Percentiles rank a stretch among this genome's conserved stretches.
Evolutionary conservation across 2,888 invertebrate genomes (phyloP).

Genomic region (Eristalinus aeneus): DNA sequence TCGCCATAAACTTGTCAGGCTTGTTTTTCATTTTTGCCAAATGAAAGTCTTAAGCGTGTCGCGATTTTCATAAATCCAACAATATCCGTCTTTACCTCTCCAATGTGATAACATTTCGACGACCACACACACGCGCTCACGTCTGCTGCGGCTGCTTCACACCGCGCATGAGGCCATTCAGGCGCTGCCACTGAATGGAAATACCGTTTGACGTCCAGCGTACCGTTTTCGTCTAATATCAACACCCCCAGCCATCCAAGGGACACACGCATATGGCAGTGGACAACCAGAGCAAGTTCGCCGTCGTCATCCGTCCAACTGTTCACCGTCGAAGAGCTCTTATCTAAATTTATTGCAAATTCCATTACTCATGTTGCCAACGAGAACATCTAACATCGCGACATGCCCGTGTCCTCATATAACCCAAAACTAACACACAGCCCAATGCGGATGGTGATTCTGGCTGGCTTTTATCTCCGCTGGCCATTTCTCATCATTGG

Average conservation of each 20-base stretch:
- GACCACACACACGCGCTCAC: conserved; percentile 11
- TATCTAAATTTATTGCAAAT: conserved; percentile 70
- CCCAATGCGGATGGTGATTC: conserved; percentile 17
- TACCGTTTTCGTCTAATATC: conserved; percentile 6
- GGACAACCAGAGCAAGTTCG: conserved; percentile 16
- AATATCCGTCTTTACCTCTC: conserved; percentile 24
- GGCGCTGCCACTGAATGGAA: conserved; percentile 14
- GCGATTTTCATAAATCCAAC: conserved; percentile 41
- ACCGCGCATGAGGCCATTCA: conserved; percentile 10
- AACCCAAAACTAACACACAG: conserved; percentile 65
- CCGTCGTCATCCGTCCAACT: conserved; percentile 40
- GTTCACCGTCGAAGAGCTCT: conserved; percentile 50
- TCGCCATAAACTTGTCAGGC: conserved; percentile 41
- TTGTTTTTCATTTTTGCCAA: neutral
- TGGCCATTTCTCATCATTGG: conserved; percentile 70
- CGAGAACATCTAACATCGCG: conserved; percentile 68
- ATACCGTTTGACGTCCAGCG: conserved; percentile 29
- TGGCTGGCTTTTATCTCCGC: conserved; percentile 56
- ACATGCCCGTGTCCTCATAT: conserved; percentile 63
- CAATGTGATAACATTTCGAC: conserved; percentile 28
- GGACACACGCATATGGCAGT: neutral
- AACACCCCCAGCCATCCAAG: neutral
- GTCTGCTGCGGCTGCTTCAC: conserved; percentile 31
- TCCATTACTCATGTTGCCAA: conserved; percentile 71
- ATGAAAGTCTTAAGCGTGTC: neutral